A percentile compares a stretch with the other conserved stretches of the same genome.
Evolutionary conservation across 1,140 invertebrate genomes (phyloP).

Genomic region (Agrypnia vestita): DNA sequence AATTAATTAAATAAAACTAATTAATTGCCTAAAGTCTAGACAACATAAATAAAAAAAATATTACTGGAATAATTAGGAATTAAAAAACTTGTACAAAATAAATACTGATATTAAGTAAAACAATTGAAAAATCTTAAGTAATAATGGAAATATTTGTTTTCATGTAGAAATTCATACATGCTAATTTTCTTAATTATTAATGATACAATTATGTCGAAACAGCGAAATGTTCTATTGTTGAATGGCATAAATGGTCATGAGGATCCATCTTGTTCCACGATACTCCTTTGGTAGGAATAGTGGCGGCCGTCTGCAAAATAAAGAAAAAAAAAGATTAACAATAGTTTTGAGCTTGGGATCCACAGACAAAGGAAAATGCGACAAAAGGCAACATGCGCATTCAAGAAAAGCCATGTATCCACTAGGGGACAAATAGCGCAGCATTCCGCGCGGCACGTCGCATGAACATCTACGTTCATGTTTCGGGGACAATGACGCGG

Average conservation of each 20-base stretch:
- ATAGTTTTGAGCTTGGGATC: too few relatives aligned
- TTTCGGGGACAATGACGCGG: too few relatives aligned
- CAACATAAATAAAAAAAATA: slow-evolving; percentile 4
- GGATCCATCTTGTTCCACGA: slow-evolving; percentile 68
- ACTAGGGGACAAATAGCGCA: too few relatives aligned
- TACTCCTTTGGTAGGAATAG: slow-evolving; percentile 67
- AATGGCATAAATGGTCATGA: slow-evolving; percentile 66
- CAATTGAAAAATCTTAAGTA: slow-evolving; percentile 21
- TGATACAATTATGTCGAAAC: slow-evolving; percentile 32
- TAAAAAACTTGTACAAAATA: slow-evolving; percentile 37
- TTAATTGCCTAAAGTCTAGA: neutral
- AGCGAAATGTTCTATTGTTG: slow-evolving; percentile 42
- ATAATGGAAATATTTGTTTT: slow-evolving; percentile 39
- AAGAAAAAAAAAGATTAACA: slow-evolving; percentile 37
- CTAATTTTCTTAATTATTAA: neutral
- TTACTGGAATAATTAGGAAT: neutral
- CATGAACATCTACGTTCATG: too few relatives aligned
- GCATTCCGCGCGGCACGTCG: too few relatives aligned
- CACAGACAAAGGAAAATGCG: too few relatives aligned
- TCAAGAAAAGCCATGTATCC: too few relatives aligned
- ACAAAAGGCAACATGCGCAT: too few relatives aligned
- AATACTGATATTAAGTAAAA: slow-evolving; percentile 18
- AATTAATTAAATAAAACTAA: slow-evolving; percentile 6
- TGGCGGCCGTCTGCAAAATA: slow-evolving; percentile 67
- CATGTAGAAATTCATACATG: neutral